Conservation (phyloP, 2,797 vertebrate genomes). For the Hylomyscus alleni region DNA sequence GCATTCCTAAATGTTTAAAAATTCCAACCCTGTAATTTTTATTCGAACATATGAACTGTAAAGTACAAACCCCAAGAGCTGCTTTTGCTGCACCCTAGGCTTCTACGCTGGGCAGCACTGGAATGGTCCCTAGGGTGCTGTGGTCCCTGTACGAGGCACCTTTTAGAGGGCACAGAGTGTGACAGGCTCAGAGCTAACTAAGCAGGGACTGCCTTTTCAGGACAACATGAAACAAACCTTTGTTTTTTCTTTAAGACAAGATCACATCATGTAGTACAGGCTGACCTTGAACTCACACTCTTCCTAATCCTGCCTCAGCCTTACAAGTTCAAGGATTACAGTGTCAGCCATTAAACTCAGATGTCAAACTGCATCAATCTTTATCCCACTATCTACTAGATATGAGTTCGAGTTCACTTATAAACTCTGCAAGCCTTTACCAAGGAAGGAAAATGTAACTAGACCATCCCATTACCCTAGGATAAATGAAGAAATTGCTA, state of each 20-base stretch:
- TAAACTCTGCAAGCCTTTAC: neutral
- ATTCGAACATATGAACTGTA: no score
- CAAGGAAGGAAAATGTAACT: neutral
- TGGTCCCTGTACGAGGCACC: neutral
- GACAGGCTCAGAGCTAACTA: neutral
- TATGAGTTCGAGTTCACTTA: neutral
- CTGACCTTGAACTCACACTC: neutral
- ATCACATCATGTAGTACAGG: neutral
- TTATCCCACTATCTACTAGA: no score
- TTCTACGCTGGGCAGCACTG: neutral
- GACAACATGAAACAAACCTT: neutral
- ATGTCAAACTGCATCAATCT: no score
- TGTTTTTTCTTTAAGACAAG: neutral
- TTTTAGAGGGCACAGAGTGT: neutral
- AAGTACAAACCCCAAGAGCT: neutral
- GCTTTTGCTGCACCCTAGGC: neutral
- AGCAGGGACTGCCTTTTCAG: neutral
- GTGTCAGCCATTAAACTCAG: neutral
- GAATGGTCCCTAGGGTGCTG: neutral
- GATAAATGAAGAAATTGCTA: neutral
- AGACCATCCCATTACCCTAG: neutral
- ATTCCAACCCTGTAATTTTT: no score
- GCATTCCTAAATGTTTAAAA: neutral
- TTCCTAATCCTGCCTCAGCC: neutral
- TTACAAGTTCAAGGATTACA: neutral